Evolutionary conservation across 2,113 vertebrate genomes (phyloP).

Genomic region (Calcarius ornatus): DNA sequence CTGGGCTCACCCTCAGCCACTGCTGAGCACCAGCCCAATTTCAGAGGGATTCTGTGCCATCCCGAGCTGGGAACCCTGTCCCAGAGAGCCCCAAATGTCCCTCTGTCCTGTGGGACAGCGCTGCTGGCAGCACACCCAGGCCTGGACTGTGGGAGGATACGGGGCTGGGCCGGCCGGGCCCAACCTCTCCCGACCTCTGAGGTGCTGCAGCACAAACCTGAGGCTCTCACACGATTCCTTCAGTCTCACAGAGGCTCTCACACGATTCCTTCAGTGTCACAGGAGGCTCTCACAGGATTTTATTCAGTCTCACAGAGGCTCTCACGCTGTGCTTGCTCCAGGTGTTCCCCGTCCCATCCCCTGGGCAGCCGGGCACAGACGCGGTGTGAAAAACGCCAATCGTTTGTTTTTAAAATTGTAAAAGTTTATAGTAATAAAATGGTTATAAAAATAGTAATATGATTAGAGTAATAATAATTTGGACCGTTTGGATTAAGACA

Average conservation of each 20-base stretch:
- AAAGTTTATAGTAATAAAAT: no score
- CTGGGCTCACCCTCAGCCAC: neutral
- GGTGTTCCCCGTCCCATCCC: neutral
- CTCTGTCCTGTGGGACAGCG: rapidly evolving
- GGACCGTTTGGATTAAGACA: no score
- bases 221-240: neutral
- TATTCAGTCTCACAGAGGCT: neutral
- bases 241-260: neutral
- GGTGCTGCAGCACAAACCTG: neutral
- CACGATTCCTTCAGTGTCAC: rapidly evolving
- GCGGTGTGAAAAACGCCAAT: neutral
- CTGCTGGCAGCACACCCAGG: rapidly evolving
- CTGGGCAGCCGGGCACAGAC: neutral
- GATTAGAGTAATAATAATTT: no score
- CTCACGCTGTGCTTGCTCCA: neutral
- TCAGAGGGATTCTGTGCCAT: neutral
- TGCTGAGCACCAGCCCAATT: neutral
- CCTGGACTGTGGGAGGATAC: rapidly evolving
- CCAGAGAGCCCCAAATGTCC: neutral
- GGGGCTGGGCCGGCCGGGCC: neutral
- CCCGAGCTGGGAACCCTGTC: neutral
- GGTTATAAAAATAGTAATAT: no score
- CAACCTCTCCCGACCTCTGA: neutral
- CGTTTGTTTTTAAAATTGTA: no score
- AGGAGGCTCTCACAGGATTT: neutral